These are phyloP conservation scores for Strigamia maritima DNA, from an alignment of 2,888 invertebrate genomes.

Conservation along the genomic window DNA sequence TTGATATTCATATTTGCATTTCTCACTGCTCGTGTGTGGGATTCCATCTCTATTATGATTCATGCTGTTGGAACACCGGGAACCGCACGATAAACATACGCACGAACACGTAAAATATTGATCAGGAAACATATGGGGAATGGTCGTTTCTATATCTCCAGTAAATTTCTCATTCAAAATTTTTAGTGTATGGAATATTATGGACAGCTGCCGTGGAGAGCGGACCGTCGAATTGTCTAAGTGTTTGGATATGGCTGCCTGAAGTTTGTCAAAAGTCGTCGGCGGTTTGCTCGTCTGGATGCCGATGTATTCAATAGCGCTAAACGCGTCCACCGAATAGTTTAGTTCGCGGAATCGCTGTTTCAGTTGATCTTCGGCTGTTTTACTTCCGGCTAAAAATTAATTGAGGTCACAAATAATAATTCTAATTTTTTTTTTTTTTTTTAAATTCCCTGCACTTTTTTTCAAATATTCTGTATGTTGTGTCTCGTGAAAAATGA, in stretches of 20 bases:
- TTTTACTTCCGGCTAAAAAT: conserved; percentile 42
- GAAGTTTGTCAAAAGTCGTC: conserved; percentile 64
- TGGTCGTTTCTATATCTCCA: conserved; percentile 62
- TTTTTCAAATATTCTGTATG: conserved; percentile 65
- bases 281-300: conserved; percentile 46
- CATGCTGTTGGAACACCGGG: conserved; percentile 51
- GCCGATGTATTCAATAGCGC: conserved; percentile 60
- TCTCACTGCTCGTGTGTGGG: conserved; percentile 48
- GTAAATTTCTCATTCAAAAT: conserved; percentile 73
- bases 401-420: no score
- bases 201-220: conserved; percentile 64
- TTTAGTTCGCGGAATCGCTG: conserved; percentile 63
- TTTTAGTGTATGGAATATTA: conserved; percentile 67
- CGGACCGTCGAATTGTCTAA: conserved; percentile 68
- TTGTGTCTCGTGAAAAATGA: conserved; percentile 75
- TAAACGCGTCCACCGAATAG: conserved; percentile 67
- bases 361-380: conserved; percentile 51
- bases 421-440: no score
- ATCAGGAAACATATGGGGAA: conserved; percentile 67
- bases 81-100: conserved; percentile 66
- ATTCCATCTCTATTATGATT: conserved; percentile 51
- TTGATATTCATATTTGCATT: conserved; percentile 67
- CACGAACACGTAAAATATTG: conserved; percentile 74
- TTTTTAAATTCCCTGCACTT: no score
- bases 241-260: conserved; percentile 60